phyloP scores from a whole-genome alignment of 92 coral and sea anemone genomes.

The Bergia puertoricense region DNA sequence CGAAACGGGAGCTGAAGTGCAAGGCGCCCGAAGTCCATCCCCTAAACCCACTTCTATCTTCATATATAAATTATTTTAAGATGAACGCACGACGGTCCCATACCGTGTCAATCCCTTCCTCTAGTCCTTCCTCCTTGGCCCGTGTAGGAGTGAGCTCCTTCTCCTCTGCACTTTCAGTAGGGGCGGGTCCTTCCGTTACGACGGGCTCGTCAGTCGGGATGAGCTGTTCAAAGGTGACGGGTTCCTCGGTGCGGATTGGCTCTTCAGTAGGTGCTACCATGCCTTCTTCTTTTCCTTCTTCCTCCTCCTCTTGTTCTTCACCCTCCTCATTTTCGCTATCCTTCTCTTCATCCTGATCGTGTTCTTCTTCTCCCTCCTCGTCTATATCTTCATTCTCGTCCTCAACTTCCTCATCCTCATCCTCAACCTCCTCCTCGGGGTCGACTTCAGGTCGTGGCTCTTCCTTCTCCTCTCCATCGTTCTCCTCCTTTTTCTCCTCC shows the following conservation, averaged over 20 bases:
- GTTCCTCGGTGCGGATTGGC: not conserved
- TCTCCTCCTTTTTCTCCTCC: not conserved
- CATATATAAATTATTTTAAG: no score
- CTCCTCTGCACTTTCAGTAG: constrained; percentile 1
- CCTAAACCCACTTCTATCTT: no score
- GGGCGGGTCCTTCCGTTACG: not conserved
- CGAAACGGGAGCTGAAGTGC: no score
- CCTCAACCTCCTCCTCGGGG: not conserved
- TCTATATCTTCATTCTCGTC: not conserved
- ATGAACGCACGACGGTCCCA: not conserved
- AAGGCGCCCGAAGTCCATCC: not conserved
- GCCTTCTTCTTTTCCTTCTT: not conserved
- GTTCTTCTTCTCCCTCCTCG: not conserved
- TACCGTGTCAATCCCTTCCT: constrained; percentile 2
- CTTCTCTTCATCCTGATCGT: not conserved
- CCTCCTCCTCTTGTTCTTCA: not conserved
- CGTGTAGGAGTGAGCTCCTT: not conserved
- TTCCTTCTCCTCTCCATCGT: not conserved
- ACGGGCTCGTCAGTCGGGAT: not conserved
- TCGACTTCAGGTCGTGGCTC: not conserved
- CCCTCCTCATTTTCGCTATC: not conserved
- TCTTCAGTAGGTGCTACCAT: not conserved
- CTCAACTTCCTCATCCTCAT: not conserved
- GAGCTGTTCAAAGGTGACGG: not conserved
- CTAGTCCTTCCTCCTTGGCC: not conserved